Conservation (phyloP, 2,888 invertebrate species). For the Pycnomerus fuliginosus region DNA sequence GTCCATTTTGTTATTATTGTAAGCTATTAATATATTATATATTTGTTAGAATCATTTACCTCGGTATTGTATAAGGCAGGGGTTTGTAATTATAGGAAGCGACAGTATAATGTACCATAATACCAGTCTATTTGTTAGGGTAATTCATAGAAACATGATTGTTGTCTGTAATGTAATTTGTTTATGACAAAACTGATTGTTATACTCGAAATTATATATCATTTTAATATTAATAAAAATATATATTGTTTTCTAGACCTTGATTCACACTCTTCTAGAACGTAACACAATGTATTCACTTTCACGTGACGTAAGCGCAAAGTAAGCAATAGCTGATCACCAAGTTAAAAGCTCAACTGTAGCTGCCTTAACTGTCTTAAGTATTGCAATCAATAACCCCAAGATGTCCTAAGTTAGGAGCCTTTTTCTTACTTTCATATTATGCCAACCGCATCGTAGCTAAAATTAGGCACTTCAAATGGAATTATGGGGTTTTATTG, state of each 20-base stretch:
- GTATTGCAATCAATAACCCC: too few species aligned
- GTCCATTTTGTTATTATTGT: slow-evolving; percentile 28
- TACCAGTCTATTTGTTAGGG: slow-evolving; percentile 18
- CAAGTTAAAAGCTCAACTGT: too few species aligned
- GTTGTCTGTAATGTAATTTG: slow-evolving; percentile 24
- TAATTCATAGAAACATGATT: slow-evolving; percentile 14
- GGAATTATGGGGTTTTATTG: too few species aligned
- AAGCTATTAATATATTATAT: slow-evolving; percentile 9
- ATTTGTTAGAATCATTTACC: slow-evolving; percentile 16
- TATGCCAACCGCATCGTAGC: too few species aligned
- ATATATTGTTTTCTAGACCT: slow-evolving; percentile 31
- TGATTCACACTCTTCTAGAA: too few species aligned
- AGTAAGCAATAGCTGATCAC: too few species aligned
- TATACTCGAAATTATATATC: slow-evolving; percentile 36
- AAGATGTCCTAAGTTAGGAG: too few species aligned
- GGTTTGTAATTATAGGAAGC: slow-evolving; percentile 9
- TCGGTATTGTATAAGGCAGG: slow-evolving; percentile 18
- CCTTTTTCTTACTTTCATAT: too few species aligned
- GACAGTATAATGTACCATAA: slow-evolving; percentile 7
- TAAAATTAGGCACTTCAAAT: too few species aligned
- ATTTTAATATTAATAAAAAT: slow-evolving; percentile 37
- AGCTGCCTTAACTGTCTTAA: too few species aligned
- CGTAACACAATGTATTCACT: too few species aligned
- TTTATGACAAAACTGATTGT: slow-evolving; percentile 30
- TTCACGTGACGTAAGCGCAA: too few species aligned